These are phyloP conservation scores for Harmothoe impar DNA, from an alignment of 2,888 invertebrate species.

Conservation along the genomic window DNA sequence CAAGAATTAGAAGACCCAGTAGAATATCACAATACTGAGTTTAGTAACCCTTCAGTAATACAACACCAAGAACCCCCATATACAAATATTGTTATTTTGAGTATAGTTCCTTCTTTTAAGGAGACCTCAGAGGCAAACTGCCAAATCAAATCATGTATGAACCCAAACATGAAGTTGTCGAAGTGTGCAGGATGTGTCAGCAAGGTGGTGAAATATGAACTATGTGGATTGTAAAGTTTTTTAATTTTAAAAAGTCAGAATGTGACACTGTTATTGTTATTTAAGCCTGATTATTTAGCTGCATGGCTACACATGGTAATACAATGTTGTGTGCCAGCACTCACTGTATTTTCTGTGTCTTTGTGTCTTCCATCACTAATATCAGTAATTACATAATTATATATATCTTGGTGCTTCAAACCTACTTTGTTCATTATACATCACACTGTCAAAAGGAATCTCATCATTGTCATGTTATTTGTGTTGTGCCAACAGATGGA, in stretches of 20 bases:
- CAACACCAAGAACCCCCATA: too few species aligned
- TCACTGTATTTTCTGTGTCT: not conserved
- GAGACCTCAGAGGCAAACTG: too few species aligned
- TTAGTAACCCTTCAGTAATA: too few species aligned
- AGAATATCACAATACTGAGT: too few species aligned
- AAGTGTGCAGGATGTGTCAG: too few species aligned
- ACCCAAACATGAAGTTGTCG: too few species aligned
- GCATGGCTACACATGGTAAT: not conserved
- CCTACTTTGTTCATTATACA: not conserved
- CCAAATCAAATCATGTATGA: too few species aligned
- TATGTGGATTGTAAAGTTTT: too few species aligned
- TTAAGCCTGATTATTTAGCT: not conserved
- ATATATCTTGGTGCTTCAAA: constrained; percentile 20
- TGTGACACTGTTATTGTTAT: not conserved
- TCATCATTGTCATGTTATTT: constrained; percentile 2
- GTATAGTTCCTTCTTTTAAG: too few species aligned
- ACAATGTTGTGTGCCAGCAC: not conserved
- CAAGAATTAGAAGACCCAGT: too few species aligned
- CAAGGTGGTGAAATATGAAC: too few species aligned
- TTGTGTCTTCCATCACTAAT: constrained; percentile 13
- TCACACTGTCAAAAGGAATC: constrained; percentile 8
- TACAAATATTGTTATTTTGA: too few species aligned
- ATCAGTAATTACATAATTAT: not conserved
- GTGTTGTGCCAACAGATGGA: not conserved
- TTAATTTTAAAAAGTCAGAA: not conserved